Percentiles rank a stretch among this genome's conserved stretches.
Conservation (phyloP, 1,140 invertebrate species). For the Drosophila pallidifrons region DNA sequence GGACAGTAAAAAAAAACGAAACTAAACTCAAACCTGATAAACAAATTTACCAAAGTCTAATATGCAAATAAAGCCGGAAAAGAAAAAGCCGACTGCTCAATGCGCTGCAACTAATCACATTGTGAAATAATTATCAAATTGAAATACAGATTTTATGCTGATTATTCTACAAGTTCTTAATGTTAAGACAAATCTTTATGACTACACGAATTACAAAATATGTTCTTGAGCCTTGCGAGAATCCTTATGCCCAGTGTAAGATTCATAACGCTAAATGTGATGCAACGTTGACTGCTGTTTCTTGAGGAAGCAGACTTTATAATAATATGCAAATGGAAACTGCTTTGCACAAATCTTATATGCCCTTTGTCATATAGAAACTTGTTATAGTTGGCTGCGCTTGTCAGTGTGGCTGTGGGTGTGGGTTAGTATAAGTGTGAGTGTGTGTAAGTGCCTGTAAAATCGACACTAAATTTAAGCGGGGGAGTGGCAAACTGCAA, state of each 20-base stretch:
- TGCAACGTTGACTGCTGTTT: background rate
- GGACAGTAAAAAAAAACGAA: constrained; percentile 26
- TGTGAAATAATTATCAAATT: no score
- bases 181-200: no score
- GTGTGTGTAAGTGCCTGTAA: constrained; percentile 68
- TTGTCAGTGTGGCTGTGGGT: background rate
- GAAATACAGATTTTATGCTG: no score
- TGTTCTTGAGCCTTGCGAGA: no score
- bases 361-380: constrained; percentile 51
- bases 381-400: constrained; percentile 43
- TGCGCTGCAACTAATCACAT: background rate
- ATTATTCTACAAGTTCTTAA: no score
- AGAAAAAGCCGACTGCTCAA: constrained; percentile 5
- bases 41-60: constrained; percentile 54
- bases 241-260: no score
- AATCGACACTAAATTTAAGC: constrained; percentile 77
- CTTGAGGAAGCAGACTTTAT: constrained; percentile 8
- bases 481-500: constrained; percentile 49
- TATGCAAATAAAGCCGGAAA: constrained; percentile 52
- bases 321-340: constrained; percentile 50
- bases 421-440: constrained; percentile 4
- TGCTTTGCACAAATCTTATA: constrained; percentile 52
- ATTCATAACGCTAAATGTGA: no score
- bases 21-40: constrained; percentile 40
- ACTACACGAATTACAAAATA: no score